phyloP scores from a whole-genome alignment of 1,140 invertebrate species.

The Lepidotrigona ventralis region DNA sequence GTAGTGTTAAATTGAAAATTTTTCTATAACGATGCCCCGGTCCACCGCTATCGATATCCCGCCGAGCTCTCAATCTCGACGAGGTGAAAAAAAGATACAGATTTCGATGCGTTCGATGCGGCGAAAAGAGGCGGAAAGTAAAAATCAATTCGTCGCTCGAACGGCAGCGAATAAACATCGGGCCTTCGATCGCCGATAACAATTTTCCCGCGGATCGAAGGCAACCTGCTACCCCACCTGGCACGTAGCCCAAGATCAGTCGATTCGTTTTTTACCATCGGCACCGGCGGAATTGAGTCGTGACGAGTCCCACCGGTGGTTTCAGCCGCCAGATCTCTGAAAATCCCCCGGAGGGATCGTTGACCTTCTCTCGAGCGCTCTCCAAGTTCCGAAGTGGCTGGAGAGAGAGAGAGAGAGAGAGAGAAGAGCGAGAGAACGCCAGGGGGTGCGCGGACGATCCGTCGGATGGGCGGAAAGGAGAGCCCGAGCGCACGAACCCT shows the following conservation, averaged over 20 bases:
- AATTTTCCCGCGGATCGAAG: constrained; percentile 29
- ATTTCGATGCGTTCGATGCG: not conserved
- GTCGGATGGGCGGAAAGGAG: not conserved
- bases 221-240: constrained; percentile 31
- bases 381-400: constrained; percentile 61
- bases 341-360: constrained; percentile 68
- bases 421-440: not conserved
- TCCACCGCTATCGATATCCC: not conserved
- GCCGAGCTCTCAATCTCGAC: no score
- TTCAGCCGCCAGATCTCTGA: constrained; percentile 67
- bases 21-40: no score
- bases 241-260: constrained; percentile 36
- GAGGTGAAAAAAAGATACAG: not conserved
- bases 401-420: no score
- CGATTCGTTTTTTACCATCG: constrained; percentile 59
- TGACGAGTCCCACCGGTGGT: constrained; percentile 66
- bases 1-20: not conserved
- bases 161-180: constrained; percentile 1
- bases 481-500: not conserved
- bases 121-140: not conserved
- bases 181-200: constrained; percentile 18
- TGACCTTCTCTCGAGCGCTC: constrained; percentile 63
- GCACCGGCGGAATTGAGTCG: constrained; percentile 61
- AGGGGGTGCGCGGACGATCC: not conserved
- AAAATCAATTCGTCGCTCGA: constrained; percentile 2